A percentile compares a stretch with the other conserved stretches of the same genome.
These are phyloP conservation scores for Heterohyrax brucei DNA, from an alignment of 2,797 vertebrate genomes.

Conservation along the genomic window DNA sequence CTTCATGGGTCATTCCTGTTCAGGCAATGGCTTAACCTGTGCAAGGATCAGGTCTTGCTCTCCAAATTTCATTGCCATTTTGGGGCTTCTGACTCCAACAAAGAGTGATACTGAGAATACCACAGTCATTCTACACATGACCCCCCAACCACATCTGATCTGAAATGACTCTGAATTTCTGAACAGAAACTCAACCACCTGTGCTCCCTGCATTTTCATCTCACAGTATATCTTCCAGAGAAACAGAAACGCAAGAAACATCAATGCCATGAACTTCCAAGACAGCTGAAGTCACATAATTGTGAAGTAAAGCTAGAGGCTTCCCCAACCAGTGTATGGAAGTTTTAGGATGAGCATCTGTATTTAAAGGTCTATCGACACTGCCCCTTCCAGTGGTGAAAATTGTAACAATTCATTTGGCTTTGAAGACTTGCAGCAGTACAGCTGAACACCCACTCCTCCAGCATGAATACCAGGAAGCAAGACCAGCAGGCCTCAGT, in stretches of 20 bases:
- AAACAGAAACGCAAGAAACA: neutral
- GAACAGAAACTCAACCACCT: conserved; percentile 14
- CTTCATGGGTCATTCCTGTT: neutral
- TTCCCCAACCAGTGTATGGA: conserved; percentile 1
- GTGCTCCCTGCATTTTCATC: neutral
- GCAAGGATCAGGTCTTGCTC: neutral
- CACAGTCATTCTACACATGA: neutral
- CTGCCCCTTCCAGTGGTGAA: neutral
- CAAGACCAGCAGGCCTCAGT: conserved; percentile 12
- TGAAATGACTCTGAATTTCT: neutral
- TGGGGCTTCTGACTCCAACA: neutral
- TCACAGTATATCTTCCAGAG: neutral
- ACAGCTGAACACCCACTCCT: neutral
- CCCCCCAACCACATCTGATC: neutral
- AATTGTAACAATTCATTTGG: neutral
- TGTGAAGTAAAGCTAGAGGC: neutral
- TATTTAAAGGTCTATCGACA: conserved; percentile 15
- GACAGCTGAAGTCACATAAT: neutral
- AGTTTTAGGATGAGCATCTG: conserved; percentile 37
- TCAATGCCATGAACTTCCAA: neutral
- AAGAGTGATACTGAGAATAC: neutral
- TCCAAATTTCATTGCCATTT: neutral
- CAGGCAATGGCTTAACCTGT: neutral
- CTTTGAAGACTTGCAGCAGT: neutral
- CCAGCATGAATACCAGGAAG: neutral